phyloP scores from a whole-genome alignment of 2,113 vertebrate species.

The Tonatia bakeri region DNA sequence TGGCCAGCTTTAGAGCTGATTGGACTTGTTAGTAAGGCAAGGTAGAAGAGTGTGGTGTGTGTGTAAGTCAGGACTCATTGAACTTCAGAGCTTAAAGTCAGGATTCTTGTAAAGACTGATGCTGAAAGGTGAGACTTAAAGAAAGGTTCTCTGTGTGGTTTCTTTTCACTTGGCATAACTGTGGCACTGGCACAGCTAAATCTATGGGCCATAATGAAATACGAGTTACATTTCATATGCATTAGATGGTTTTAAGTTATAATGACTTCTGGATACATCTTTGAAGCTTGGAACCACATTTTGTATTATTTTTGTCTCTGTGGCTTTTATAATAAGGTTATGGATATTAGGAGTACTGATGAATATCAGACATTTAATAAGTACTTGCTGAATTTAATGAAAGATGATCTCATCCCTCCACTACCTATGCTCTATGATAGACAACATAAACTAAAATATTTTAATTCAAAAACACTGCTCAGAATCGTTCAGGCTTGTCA shows the following conservation, averaged over 20 bases:
- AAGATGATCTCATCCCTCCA: background rate
- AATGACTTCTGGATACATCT: background rate
- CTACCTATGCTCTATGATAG: background rate
- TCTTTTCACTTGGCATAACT: background rate
- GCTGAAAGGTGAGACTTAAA: background rate
- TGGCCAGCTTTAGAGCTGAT: background rate
- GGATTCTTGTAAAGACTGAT: constrained; percentile 13
- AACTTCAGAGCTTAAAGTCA: background rate
- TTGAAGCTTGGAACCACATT: background rate
- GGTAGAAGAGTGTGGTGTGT: background rate
- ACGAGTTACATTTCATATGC: background rate
- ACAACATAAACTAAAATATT: constrained; percentile 38
- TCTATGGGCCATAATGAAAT: background rate
- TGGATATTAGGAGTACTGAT: background rate
- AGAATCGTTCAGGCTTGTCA: background rate
- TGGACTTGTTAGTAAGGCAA: background rate
- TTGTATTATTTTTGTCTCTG: background rate
- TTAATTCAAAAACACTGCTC: constrained; percentile 29
- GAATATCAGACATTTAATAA: background rate
- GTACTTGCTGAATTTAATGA: constrained; percentile 42
- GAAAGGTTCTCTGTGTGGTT: background rate
- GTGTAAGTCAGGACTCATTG: background rate
- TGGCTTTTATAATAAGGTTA: constrained; percentile 20
- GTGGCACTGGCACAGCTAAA: background rate
- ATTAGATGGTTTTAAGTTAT: background rate